phyloP scores from a whole-genome alignment of 2,113 vertebrate genomes.

The Microtus ochrogaster region DNA sequence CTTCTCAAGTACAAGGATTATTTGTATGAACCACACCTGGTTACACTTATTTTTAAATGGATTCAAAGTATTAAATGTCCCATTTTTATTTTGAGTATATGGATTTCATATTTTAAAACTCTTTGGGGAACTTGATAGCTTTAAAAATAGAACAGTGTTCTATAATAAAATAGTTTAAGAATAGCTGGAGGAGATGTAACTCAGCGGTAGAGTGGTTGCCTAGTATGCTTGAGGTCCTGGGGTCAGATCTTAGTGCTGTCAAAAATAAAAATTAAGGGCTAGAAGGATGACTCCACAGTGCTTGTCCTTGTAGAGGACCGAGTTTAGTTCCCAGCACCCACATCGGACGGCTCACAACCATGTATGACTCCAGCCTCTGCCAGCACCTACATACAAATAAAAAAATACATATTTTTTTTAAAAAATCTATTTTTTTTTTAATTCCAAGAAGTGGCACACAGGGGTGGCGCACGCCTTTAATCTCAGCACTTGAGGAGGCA shows the following conservation, averaged over 20 bases:
- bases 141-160: not conserved
- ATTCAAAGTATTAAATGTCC: not conserved
- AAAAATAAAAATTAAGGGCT: not conserved
- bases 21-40: not conserved
- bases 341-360: not conserved
- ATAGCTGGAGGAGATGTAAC: not conserved
- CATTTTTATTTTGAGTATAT: not conserved
- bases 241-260: not conserved
- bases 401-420: not conserved
- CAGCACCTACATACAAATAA: not conserved
- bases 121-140: not conserved
- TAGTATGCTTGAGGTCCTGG: not conserved
- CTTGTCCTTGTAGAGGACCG: too few species aligned
- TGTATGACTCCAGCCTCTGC: not conserved
- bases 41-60: conserved; percentile 1
- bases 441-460: too few species aligned
- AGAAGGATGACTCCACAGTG: too few species aligned
- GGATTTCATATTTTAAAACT: not conserved
- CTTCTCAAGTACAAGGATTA: not conserved
- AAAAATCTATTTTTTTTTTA: too few species aligned
- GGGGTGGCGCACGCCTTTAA: too few species aligned
- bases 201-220: not conserved
- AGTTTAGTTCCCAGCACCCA: not conserved
- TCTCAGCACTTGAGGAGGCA: too few species aligned
- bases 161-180: not conserved